Conservation (phyloP, 2,888 invertebrate genomes). For the Sthenelais limicola region DNA sequence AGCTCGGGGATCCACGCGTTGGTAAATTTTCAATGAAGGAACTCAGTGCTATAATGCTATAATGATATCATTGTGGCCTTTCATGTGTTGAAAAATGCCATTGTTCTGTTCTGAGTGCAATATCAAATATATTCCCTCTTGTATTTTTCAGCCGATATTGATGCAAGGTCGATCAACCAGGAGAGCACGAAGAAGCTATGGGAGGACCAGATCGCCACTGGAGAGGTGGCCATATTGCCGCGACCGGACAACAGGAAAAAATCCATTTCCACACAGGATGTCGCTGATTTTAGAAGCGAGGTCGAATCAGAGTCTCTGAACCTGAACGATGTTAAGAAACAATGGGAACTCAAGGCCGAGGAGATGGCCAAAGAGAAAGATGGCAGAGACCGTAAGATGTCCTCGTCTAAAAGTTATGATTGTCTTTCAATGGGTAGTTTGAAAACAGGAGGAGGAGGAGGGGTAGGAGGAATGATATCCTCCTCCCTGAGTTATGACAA, state of each 20-base stretch:
- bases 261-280: slow-evolving; percentile 15
- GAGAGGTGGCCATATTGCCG: slow-evolving; percentile 41
- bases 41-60: too few relatives aligned
- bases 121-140: neutral
- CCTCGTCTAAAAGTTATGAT: slow-evolving; percentile 19
- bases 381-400: slow-evolving; percentile 6
- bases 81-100: too few relatives aligned
- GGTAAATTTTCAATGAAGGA: too few relatives aligned
- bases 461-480: neutral
- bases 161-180: slow-evolving; percentile 43
- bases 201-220: slow-evolving; percentile 40
- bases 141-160: slow-evolving; percentile 40
- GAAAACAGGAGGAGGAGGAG: neutral
- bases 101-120: too few relatives aligned
- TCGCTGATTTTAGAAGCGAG: slow-evolving; percentile 38
- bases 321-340: slow-evolving; percentile 24
- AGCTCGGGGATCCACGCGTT: too few relatives aligned
- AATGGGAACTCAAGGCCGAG: slow-evolving; percentile 35
- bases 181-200: slow-evolving; percentile 40
- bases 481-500: slow-evolving; percentile 18
- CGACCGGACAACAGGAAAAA: slow-evolving; percentile 24
- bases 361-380: slow-evolving; percentile 32
- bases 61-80: too few relatives aligned
- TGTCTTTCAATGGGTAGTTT: neutral
- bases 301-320: slow-evolving; percentile 29